phyloP scores from a whole-genome alignment of 2,797 vertebrate genomes.

The Enteromius viviparus region DNA sequence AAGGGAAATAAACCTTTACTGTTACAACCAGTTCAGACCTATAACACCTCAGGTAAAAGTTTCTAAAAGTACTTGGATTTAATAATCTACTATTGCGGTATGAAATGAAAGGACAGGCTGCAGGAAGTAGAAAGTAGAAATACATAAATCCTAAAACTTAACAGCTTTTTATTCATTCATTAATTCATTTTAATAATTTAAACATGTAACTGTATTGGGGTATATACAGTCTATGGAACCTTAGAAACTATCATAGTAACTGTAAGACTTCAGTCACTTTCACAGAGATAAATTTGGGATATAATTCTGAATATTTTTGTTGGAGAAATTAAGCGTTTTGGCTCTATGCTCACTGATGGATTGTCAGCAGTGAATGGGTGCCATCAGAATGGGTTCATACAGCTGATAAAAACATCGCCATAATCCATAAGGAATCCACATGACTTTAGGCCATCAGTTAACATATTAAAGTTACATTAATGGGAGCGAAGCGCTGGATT shows the following conservation, averaged over 20 bases:
- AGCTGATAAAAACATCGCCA: background rate
- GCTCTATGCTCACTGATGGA: background rate
- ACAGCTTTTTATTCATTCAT: background rate
- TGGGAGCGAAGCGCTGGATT: background rate
- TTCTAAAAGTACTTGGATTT: background rate
- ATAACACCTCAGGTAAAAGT: constrained; percentile 85
- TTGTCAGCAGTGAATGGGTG: background rate
- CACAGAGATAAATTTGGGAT: background rate
- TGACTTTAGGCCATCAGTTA: background rate
- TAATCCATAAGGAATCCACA: background rate
- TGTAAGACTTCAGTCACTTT: background rate
- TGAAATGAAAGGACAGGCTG: background rate
- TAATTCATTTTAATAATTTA: background rate
- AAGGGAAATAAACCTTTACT: constrained; percentile 87
- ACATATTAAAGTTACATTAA: background rate
- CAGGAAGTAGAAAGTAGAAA: too few relatives aligned
- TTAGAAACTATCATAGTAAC: background rate
- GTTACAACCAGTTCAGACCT: constrained; percentile 90
- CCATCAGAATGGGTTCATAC: background rate
- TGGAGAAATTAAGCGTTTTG: background rate
- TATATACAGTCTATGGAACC: background rate
- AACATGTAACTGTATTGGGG: too few relatives aligned
- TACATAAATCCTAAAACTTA: background rate
- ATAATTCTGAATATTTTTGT: background rate
- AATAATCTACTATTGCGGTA: background rate